Evolutionary conservation across 2,797 vertebrate species (phyloP).

Genomic region (Centropyge bicolor): DNA sequence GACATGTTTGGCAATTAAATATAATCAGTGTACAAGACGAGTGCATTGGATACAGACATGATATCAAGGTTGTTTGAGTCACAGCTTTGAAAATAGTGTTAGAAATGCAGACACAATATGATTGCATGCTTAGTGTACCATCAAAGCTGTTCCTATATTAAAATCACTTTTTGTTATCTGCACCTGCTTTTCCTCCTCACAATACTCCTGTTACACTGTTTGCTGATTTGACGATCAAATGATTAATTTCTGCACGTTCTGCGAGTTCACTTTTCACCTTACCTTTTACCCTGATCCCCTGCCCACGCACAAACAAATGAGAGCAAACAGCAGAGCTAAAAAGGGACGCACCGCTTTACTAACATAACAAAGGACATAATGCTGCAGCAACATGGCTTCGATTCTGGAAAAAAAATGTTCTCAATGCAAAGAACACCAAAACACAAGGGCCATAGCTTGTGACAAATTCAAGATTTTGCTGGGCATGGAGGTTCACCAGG

Average conservation of each 20-base stretch:
- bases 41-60: not conserved
- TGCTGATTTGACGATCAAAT: constrained; percentile 24
- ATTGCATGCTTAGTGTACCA: not conserved
- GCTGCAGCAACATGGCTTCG: constrained; percentile 15
- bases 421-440: constrained; percentile 27
- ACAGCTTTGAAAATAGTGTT: not conserved
- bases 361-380: constrained; percentile 23
- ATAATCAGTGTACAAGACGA: not conserved
- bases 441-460: constrained; percentile 7
- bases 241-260: not conserved
- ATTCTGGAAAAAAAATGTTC: constrained; percentile 15
- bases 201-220: not conserved
- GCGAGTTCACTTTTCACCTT: constrained; percentile 3
- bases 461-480: constrained; percentile 23
- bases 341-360: not conserved
- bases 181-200: not conserved
- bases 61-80: not conserved
- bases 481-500: not conserved
- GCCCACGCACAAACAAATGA: constrained; percentile 16
- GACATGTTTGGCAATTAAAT: not conserved
- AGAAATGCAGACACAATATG: not conserved
- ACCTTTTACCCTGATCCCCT: constrained; percentile 11
- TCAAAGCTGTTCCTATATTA: not conserved
- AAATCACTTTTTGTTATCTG: not conserved
- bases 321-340: constrained; percentile 25